A percentile compares a stretch with the other conserved stretches of the same genome.
These are phyloP conservation scores for Eucidaris tribuloides DNA, from an alignment of 35 echinoderm and acorn worm genomes.

Conservation along the genomic window DNA sequence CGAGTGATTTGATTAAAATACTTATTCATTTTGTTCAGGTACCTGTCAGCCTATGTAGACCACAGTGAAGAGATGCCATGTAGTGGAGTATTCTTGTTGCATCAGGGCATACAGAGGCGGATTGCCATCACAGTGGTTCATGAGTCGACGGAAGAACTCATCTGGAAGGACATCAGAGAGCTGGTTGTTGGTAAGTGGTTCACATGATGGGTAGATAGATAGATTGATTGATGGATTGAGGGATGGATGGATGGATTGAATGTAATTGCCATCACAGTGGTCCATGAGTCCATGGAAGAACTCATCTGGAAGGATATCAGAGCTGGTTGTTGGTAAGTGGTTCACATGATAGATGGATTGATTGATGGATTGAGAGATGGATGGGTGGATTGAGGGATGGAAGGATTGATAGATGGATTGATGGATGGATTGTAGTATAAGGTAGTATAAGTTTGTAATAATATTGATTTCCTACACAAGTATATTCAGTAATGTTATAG, in stretches of 20 bases:
- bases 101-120: conserved; percentile 94
- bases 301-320: conserved; percentile 90
- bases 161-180: conserved; percentile 94
- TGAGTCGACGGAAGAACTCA: conserved; percentile 75
- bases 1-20: too few relatives aligned
- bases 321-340: conserved; percentile 93
- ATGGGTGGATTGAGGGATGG: too few relatives aligned
- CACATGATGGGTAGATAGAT: too few relatives aligned
- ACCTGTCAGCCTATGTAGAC: conserved; percentile 85
- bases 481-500: too few relatives aligned
- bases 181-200: conserved; percentile 91
- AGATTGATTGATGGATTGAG: too few relatives aligned
- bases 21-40: conserved; percentile 64
- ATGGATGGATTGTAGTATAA: too few relatives aligned
- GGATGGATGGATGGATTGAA: too few relatives aligned
- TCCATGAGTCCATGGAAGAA: conserved; percentile 84
- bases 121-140: conserved; percentile 94
- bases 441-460: too few relatives aligned
- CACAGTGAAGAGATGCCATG: conserved; percentile 88
- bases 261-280: conserved; percentile 78
- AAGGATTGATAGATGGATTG: too few relatives aligned
- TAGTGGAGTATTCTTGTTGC: conserved; percentile 81
- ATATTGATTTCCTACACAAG: not conserved
- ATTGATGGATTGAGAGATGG: too few relatives aligned
- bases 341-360: not conserved